Evolutionary conservation across 2,797 vertebrate species (phyloP).

Genomic region (Podarcis lilfordi): DNA sequence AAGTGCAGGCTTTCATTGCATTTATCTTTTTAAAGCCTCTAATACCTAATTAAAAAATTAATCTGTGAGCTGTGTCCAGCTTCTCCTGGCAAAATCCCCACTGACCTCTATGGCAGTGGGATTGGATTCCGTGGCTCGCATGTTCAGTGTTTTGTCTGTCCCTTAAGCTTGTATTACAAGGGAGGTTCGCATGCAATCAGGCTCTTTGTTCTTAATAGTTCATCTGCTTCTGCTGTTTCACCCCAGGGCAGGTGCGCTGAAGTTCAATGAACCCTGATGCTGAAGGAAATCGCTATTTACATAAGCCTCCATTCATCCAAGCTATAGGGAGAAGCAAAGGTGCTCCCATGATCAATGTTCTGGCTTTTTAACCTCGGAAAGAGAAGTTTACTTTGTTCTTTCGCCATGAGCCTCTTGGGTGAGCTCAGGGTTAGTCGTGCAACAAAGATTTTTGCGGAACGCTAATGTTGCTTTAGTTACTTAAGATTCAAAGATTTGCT

Average conservation of each 20-base stretch:
- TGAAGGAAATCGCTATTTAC: constrained; percentile 25
- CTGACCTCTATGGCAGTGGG: not conserved
- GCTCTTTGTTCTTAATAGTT: not conserved
- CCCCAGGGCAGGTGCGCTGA: constrained; percentile 28
- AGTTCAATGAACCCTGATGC: constrained; percentile 23
- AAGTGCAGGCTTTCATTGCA: not conserved
- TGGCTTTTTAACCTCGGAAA: not conserved
- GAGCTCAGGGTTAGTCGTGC: not conserved
- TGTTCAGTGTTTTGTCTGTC: constrained; percentile 16
- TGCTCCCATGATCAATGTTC: not conserved
- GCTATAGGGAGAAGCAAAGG: not conserved
- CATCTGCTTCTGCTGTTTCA: constrained; percentile 17
- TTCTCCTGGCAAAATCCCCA: not conserved
- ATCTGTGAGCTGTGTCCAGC: not conserved
- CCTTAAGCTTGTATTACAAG: constrained; percentile 24
- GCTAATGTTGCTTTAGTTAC: not conserved
- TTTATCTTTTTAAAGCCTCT: not conserved
- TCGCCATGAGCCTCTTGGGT: not conserved
- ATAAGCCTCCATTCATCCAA: constrained; percentile 9
- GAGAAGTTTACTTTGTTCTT: not conserved
- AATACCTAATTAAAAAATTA: not conserved
- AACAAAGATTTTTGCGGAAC: not conserved
- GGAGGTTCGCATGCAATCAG: not conserved
- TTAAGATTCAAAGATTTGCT: not conserved
- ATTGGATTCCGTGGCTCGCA: not conserved